Percentiles rank a stretch among this genome's conserved stretches.
Conservation (phyloP, 35 echinoderm and acorn worm species). For the Ophioderma brevispina region DNA sequence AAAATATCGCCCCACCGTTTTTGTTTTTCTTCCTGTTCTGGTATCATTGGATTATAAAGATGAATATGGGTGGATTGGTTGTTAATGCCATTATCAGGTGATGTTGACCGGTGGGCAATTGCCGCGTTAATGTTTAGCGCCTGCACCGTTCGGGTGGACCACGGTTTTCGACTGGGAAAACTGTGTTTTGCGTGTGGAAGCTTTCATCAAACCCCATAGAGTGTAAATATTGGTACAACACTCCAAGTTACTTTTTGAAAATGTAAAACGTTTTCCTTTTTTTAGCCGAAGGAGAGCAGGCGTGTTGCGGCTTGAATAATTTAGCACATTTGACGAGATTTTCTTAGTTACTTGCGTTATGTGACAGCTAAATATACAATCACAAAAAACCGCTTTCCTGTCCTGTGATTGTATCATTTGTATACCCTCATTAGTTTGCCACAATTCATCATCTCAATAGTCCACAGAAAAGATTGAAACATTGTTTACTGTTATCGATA, state of each 20-base stretch:
- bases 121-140: conserved; percentile 1
- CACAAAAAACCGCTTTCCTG: no score
- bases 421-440: background rate
- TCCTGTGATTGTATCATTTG: background rate
- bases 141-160: background rate
- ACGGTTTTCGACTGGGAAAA: background rate
- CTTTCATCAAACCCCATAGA: background rate
- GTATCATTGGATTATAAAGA: background rate
- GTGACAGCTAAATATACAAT: background rate
- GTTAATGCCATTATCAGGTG: background rate
- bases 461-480: background rate
- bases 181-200: background rate
- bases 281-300: background rate
- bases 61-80: background rate
- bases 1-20: no score
- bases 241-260: background rate
- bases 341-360: background rate
- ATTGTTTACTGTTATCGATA: background rate
- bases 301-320: conserved; percentile 1
- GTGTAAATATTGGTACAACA: background rate
- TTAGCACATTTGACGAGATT: background rate
- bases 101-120: background rate
- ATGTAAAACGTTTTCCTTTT: background rate
- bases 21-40: background rate
- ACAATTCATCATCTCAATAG: background rate